A percentile compares a stretch with the other conserved stretches of the same genome.
phyloP scores from a whole-genome alignment of 2,888 invertebrate genomes.

The Sclerodermus sp. region DNA sequence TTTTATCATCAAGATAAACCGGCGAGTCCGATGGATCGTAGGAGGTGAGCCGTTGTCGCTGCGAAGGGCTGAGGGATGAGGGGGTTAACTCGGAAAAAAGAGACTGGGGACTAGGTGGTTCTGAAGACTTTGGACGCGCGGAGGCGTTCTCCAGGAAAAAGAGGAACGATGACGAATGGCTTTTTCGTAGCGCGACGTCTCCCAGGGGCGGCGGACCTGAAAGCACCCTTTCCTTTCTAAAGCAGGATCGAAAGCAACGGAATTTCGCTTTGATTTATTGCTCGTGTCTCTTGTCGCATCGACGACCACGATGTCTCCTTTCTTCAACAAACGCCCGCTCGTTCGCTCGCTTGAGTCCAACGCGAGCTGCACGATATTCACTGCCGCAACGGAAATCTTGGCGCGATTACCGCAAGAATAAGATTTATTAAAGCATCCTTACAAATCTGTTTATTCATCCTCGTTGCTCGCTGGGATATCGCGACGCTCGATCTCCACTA shows the following conservation, averaged over 20 bases:
- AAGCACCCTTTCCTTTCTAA: constrained; percentile 28
- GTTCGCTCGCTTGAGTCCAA: not conserved
- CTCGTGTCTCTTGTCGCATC: constrained; percentile 6
- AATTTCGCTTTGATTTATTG: constrained; percentile 29
- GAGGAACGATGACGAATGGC: constrained; percentile 31
- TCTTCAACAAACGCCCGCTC: constrained; percentile 9
- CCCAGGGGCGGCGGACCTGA: constrained; percentile 19
- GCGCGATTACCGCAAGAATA: no score
- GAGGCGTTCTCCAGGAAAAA: constrained; percentile 9
- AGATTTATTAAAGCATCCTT: no score
- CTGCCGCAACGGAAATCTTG: not conserved
- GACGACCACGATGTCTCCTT: constrained; percentile 17
- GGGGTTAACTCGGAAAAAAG: no score
- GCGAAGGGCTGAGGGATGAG: no score
- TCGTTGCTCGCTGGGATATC: no score
- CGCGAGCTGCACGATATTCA: not conserved
- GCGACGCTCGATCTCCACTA: no score
- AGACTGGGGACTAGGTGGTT: constrained; percentile 7
- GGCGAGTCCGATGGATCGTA: not conserved
- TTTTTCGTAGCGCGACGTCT: constrained; percentile 26
- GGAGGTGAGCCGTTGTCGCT: no score
- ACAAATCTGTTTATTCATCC: no score
- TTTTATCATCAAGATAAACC: not conserved
- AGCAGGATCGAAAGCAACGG: constrained; percentile 27
- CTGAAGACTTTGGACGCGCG: constrained; percentile 11